Evolutionary conservation across 2,113 vertebrate species (phyloP), one percentile per base, ranked within the genome.

Genomic region (Zapus hudsonius): DNA sequence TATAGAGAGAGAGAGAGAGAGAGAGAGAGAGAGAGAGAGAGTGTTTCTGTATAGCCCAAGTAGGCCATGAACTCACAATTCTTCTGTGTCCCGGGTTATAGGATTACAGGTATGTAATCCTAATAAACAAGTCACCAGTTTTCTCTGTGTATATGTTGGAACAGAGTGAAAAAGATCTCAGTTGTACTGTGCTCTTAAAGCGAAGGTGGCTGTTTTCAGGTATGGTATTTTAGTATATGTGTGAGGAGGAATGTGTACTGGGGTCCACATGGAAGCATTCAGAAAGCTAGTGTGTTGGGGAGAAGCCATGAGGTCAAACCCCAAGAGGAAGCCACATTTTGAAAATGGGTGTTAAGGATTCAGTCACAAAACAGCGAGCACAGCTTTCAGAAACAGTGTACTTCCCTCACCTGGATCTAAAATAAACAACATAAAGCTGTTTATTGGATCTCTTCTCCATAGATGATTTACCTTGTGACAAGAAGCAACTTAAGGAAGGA

Each of bases 221-320:
- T 3, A 0, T 17, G 25, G 63, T n/a, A 3, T 47, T 0, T 0
- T 9, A 17, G n/a, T n/a, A n/a, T 33, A 0, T 33, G 3, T 1
- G 13, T 59, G 42, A 73, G 2, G 31, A 74, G 42, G 10, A 9
- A 4, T 5, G 13, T 29, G 67, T 23, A 3, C 11, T 3, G 1
- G 17, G 31, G 16, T n/a, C 22, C 31, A 4, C 2, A 3, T 19
- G 75, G 82, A 44, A 44, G 38, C 38, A 31, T 47, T 75, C 25
- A 47, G 16, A 22, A 44, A 25, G 5, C 38, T 63, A 25, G 11
- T 13, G 33, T 74, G 29, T 82, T 69, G 40, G 22, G 42, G 73
- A 44, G 63, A 78, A 81, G 44, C 59, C 38, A 80, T 38, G 38
- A 52, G 52, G 52, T 5, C 27, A 9, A 27, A 40, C 66, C 66